Conservation (phyloP, 2,113 vertebrate species). For the Callipepla californica region DNA sequence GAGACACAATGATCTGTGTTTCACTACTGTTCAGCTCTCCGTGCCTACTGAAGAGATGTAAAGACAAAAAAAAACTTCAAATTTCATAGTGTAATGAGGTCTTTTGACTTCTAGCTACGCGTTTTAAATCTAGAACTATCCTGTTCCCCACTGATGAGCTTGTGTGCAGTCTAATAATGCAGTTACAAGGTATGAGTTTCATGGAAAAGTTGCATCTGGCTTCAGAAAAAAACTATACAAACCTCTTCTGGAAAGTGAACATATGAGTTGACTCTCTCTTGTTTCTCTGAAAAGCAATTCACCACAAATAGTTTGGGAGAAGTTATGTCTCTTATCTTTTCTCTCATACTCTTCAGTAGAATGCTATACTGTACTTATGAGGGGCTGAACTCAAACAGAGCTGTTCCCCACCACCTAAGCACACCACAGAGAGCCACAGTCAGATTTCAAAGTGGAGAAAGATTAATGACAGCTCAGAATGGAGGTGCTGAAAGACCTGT, state of each 20-base stretch:
- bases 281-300: background rate
- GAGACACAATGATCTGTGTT: background rate
- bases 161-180: background rate
- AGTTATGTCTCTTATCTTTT: background rate
- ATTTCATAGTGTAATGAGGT: background rate
- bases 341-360: background rate
- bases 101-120: background rate
- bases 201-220: background rate
- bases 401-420: background rate
- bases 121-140: background rate
- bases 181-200: background rate
- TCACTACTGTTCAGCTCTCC: slow-evolving; percentile 10
- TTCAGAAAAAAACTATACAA: background rate
- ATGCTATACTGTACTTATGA: background rate
- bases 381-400: background rate
- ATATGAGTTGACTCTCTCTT: background rate
- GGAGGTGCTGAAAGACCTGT: background rate
- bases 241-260: background rate
- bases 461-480: background rate
- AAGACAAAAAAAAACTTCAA: background rate
- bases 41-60: background rate
- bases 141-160: background rate
- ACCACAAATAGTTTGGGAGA: background rate
- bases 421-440: background rate
- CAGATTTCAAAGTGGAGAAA: background rate